Evolutionary conservation across 1,140 invertebrate genomes (phyloP), one percentile per base, ranked within the genome.

Genomic region (Drosophila takahashii): DNA sequence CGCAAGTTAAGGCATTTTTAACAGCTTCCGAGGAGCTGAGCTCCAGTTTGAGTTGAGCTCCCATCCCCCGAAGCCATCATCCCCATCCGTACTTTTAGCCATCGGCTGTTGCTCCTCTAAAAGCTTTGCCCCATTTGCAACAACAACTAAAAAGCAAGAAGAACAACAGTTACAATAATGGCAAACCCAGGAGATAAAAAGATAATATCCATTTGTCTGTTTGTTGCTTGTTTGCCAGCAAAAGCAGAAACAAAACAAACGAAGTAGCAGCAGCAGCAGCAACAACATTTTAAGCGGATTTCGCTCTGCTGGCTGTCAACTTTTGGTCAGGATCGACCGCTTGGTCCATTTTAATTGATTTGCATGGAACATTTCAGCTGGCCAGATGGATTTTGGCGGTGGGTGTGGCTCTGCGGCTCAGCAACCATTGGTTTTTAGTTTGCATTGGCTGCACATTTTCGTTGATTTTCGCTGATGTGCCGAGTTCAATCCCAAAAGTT

Each of bases 121-220:
- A 81, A 86, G 78, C 83, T 87, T 81, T 87, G 66, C 76, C 61
- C 60, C 78, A 86, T 81, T 85, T 81, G 61, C 77, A 72, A 77
- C 71, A 75, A 75, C 72, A 72, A 52, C 64, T 67, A 34, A 48
- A 72, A 61, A 56, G 57, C 71, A 74, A 45, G 45, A 76, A 75
- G 60, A 73, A 73, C 47, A 73, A 64, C 53, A 79, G 42, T 67
- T 81, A 69, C 71, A 83, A 75, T 66, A 81, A 81, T 57, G 64
- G 57, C 69, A 78, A 81, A 42, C 65, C 65, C 74, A 59, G 52
- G 64, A 86, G 74, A 87, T 86, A 87, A 86, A 79, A 81, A 66
- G 81, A 87, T 86, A 86, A 87, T 86, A 87, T 86, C 75, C 83
- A 83, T 83, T 87, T 87, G 84, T 59, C 62, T 83, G 79, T 87